Percentiles rank a stretch among this genome's conserved stretches.
Evolutionary conservation across 2,888 invertebrate species (phyloP).

Genomic region (Nomada fucata): DNA sequence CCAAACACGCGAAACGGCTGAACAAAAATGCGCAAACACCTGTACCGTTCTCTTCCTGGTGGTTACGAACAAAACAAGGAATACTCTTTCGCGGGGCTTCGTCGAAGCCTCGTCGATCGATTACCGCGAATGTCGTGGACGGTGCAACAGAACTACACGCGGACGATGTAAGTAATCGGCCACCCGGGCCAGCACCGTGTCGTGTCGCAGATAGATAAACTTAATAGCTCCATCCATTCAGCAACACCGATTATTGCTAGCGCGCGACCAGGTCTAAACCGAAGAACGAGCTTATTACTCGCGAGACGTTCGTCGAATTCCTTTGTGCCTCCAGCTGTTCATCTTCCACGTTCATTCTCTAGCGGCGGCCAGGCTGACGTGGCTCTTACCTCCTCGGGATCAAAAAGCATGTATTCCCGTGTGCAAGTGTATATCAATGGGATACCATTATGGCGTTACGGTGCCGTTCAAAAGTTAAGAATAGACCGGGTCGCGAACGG

Average conservation of each 20-base stretch:
- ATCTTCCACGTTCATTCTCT: conserved; percentile 25
- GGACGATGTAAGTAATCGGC: conserved; percentile 49
- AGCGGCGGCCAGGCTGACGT: background rate
- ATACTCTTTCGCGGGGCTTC: background rate
- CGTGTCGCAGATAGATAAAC: conserved; percentile 69
- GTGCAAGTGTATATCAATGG: too few species aligned
- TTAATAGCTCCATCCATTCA: conserved; percentile 63
- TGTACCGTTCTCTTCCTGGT: background rate
- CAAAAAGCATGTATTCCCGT: background rate
- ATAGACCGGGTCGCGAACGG: too few species aligned
- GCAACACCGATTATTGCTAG: conserved; percentile 58
- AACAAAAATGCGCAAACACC: background rate
- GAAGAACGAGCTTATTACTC: conserved; percentile 62
- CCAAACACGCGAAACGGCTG: too few species aligned
- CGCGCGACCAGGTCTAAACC: conserved; percentile 45
- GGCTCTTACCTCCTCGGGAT: background rate
- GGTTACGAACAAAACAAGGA: background rate
- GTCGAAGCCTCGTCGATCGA: conserved; percentile 20
- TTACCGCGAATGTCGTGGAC: background rate
- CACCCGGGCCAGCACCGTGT: conserved; percentile 40
- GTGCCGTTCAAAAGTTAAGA: too few species aligned
- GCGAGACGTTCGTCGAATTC: conserved; percentile 53
- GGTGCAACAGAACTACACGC: conserved; percentile 26
- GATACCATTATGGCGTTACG: too few species aligned
- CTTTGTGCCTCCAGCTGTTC: conserved; percentile 39